Evolutionary conservation across 2,888 invertebrate species (phyloP).

Genomic region (Schrankia costaestrigalis): DNA sequence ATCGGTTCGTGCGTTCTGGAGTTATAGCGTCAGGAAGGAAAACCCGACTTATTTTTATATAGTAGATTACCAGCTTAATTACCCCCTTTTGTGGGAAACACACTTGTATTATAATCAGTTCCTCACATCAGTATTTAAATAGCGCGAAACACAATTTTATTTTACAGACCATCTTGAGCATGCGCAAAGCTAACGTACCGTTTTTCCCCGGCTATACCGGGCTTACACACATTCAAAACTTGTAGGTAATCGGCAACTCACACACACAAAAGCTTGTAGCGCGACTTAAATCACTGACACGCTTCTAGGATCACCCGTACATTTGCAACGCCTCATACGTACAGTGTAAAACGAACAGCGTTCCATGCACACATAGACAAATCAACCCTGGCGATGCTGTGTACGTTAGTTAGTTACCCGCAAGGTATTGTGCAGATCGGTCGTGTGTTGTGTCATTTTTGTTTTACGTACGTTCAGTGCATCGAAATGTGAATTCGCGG

Average conservation of each 20-base stretch:
- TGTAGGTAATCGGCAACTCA: constrained; percentile 55
- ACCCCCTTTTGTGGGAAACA: constrained; percentile 31
- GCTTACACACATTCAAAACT: constrained; percentile 42
- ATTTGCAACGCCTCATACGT: constrained; percentile 17
- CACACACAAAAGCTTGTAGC: constrained; percentile 38
- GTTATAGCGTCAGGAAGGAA: too few relatives aligned
- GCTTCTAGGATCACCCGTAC: constrained; percentile 54
- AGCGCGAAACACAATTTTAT: constrained; percentile 57
- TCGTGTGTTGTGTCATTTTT: constrained; percentile 20
- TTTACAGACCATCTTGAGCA: constrained; percentile 49
- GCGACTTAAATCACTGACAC: constrained; percentile 52
- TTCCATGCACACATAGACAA: constrained; percentile 48
- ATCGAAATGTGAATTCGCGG: constrained; percentile 29
- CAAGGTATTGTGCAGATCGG: constrained; percentile 30
- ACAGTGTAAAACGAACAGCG: constrained; percentile 33
- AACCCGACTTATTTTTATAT: too few relatives aligned
- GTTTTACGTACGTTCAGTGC: constrained; percentile 19
- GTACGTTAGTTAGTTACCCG: constrained; percentile 54
- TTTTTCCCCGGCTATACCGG: constrained; percentile 50
- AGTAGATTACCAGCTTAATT: constrained; percentile 38
- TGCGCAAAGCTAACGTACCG: constrained; percentile 45
- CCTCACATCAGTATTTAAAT: constrained; percentile 54
- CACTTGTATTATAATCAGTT: constrained; percentile 45
- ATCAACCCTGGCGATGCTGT: constrained; percentile 58
- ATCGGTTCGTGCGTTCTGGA: too few relatives aligned